Conservation (phyloP, 1,140 invertebrate species). For the Drosophila punjabiensis region DNA sequence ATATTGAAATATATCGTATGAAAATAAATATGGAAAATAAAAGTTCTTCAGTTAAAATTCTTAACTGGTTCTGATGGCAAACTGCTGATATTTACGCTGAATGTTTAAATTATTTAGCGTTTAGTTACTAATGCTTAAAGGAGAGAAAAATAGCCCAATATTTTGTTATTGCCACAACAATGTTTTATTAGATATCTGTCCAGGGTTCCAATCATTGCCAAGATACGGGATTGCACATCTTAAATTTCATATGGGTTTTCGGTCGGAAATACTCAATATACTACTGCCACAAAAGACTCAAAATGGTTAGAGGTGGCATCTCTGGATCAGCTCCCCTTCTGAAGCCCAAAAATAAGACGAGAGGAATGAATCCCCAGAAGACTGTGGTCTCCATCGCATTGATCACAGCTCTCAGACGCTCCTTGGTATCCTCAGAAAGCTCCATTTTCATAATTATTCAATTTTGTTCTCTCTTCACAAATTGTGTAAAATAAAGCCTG, state of each 20-base stretch:
- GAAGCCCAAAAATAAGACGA: constrained; percentile 5
- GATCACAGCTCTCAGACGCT: background rate
- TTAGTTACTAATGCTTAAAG: too few relatives aligned
- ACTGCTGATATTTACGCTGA: background rate
- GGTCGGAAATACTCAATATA: too few relatives aligned
- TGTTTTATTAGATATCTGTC: background rate
- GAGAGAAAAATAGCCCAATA: too few relatives aligned
- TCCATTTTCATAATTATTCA: background rate
- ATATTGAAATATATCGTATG: background rate
- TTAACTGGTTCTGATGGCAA: background rate
- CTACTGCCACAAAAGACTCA: constrained; percentile 7
- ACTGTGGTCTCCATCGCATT: background rate
- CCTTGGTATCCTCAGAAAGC: background rate
- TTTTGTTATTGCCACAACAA: background rate
- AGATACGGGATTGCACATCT: background rate
- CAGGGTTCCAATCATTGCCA: background rate
- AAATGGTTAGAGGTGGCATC: background rate
- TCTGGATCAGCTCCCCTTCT: background rate
- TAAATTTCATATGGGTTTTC: background rate
- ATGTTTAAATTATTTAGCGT: too few relatives aligned
- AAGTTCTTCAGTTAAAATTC: background rate
- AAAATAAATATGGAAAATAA: background rate
- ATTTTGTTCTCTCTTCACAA: background rate
- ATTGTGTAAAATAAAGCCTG: background rate
- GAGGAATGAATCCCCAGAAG: background rate